phyloP scores from a whole-genome alignment of 2,888 invertebrate genomes.

The Drosophila quasianomalipes region DNA sequence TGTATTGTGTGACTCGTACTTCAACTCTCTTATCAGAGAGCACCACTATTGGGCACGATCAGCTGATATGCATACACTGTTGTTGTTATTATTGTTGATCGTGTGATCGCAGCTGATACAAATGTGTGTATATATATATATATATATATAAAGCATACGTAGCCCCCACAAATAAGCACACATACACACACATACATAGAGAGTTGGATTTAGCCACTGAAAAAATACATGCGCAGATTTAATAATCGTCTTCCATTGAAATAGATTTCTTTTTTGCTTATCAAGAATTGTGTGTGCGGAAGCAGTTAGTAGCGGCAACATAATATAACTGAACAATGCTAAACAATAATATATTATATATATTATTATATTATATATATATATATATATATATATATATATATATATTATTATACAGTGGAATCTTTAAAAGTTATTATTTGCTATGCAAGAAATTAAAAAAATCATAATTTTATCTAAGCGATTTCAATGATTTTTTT shows the following conservation, averaged over 20 bases:
- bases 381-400: too few species aligned
- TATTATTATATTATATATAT: too few species aligned
- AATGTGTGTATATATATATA: not conserved
- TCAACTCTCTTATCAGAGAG: slow-evolving; percentile 42
- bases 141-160: slow-evolving; percentile 18
- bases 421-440: not conserved
- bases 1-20: slow-evolving; percentile 15
- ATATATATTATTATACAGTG: not conserved
- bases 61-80: slow-evolving; percentile 33
- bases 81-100: slow-evolving; percentile 32
- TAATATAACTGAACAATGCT: not conserved
- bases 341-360: not conserved
- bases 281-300: slow-evolving; percentile 29
- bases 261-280: slow-evolving; percentile 12
- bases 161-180: slow-evolving; percentile 17
- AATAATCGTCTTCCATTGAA: slow-evolving; percentile 27
- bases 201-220: not conserved
- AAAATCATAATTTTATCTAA: not conserved
- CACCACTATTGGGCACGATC: slow-evolving; percentile 27
- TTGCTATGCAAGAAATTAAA: not conserved
- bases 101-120: slow-evolving; percentile 53
- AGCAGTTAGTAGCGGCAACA: slow-evolving; percentile 13
- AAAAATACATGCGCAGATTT: slow-evolving; percentile 22
- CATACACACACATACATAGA: not conserved
- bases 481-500: not conserved